phyloP scores from a whole-genome alignment of 2,797 vertebrate species.

The Epinephelus malabaricus region DNA sequence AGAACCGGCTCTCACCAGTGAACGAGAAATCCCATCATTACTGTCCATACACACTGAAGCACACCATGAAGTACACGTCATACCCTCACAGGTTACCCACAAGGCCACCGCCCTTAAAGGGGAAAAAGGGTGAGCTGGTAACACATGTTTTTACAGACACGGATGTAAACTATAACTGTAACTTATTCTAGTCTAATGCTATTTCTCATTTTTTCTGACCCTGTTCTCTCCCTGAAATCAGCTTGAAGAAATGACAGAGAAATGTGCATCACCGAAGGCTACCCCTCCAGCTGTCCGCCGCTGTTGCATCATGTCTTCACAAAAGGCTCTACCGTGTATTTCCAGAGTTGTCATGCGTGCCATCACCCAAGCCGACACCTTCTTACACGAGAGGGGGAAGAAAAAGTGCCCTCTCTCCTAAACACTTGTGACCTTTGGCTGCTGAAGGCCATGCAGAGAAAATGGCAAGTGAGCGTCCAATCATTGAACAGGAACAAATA shows the following conservation, averaged over 20 bases:
- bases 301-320: slow-evolving; percentile 71
- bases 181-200: no score
- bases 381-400: slow-evolving; percentile 56
- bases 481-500: slow-evolving; percentile 40
- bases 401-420: slow-evolving; percentile 79
- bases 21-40: no score
- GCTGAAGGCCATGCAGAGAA: slow-evolving; percentile 14
- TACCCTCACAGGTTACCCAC: no score
- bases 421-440: slow-evolving; percentile 15
- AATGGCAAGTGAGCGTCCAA: not conserved
- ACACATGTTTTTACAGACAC: no score
- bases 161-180: no score
- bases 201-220: slow-evolving; percentile 21
- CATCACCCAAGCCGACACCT: slow-evolving; percentile 65
- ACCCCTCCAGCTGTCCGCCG: slow-evolving; percentile 20
- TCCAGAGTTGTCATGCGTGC: slow-evolving; percentile 67
- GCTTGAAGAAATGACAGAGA: slow-evolving; percentile 58
- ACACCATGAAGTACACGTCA: no score
- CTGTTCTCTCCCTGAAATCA: slow-evolving; percentile 51
- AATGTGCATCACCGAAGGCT: slow-evolving; percentile 54
- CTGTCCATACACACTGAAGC: no score
- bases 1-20: no score
- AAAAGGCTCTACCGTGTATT: slow-evolving; percentile 62
- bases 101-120: no score
- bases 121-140: no score